Conservation (phyloP, 2,113 vertebrate species). For the Malurus elegans region DNA sequence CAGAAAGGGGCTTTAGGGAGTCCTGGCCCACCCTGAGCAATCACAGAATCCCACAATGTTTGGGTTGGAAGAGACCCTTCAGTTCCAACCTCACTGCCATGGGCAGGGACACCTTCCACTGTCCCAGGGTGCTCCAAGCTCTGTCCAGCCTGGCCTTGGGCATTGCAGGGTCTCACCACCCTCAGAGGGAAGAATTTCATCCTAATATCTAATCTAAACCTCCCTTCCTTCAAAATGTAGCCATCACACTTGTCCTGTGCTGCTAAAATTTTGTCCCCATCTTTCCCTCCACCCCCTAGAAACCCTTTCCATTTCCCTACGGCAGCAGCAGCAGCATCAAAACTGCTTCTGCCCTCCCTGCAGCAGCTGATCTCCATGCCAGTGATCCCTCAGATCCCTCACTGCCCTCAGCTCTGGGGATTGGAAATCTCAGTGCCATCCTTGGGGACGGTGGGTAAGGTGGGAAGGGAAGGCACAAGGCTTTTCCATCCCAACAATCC, state of each 20-base stretch:
- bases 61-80: not conserved
- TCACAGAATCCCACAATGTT: not conserved
- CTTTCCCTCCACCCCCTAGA: not conserved
- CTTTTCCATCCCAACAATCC: not conserved
- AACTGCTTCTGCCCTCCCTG: not conserved
- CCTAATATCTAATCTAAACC: not conserved
- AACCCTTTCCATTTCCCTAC: not conserved
- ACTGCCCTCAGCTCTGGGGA: not conserved
- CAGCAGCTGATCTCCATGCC: not conserved
- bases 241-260: not conserved
- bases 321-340: not conserved
- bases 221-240: not conserved
- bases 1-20: not conserved
- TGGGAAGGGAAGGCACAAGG: not conserved
- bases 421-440: not conserved
- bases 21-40: not conserved
- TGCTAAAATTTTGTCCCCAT: rapidly evolving
- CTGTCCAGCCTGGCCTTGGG: rapidly evolving
- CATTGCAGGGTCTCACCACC: rapidly evolving
- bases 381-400: not conserved
- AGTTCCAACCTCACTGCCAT: no score
- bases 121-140: not conserved
- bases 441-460: rapidly evolving
- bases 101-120: not conserved
- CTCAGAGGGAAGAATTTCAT: not conserved